phyloP scores from a whole-genome alignment of 2,888 invertebrate species.

The Pyrrhia umbra region DNA sequence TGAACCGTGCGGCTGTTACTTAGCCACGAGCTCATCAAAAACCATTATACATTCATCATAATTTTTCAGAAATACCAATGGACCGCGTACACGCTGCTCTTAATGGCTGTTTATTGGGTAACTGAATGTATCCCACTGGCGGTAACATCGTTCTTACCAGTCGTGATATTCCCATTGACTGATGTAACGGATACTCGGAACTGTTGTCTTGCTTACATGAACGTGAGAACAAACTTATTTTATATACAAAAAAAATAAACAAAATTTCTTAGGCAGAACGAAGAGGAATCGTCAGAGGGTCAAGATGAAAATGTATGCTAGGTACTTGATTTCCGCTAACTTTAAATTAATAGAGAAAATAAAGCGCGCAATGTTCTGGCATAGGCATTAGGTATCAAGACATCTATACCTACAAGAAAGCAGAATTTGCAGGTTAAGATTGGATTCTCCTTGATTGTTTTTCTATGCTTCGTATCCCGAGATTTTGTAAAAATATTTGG shows the following conservation, averaged over 20 bases:
- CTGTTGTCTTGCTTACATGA: slow-evolving; percentile 86
- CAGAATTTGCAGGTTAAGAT: no score
- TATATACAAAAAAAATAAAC: background rate
- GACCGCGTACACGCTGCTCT: slow-evolving; percentile 92
- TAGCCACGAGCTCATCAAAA: no score
- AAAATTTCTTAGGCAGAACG: background rate
- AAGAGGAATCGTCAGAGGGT: background rate
- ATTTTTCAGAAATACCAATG: slow-evolving; percentile 77
- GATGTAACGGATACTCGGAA: slow-evolving; percentile 89
- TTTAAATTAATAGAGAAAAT: no score
- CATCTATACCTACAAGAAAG: no score
- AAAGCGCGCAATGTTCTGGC: no score
- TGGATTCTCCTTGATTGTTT: no score
- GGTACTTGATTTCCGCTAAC: no score
- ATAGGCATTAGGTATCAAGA: no score
- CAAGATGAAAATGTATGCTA: no score
- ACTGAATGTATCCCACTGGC: slow-evolving; percentile 95
- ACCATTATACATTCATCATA: background rate
- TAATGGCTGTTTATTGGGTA: slow-evolving; percentile 96
- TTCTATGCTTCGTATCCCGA: no score
- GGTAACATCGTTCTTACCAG: slow-evolving; percentile 94
- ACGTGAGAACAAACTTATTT: slow-evolving; percentile 84
- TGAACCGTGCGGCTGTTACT: no score
- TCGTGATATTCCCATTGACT: slow-evolving; percentile 93
- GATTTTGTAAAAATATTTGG: no score